phyloP scores from a whole-genome alignment of 2,113 vertebrate species.

The Esox niger region DNA sequence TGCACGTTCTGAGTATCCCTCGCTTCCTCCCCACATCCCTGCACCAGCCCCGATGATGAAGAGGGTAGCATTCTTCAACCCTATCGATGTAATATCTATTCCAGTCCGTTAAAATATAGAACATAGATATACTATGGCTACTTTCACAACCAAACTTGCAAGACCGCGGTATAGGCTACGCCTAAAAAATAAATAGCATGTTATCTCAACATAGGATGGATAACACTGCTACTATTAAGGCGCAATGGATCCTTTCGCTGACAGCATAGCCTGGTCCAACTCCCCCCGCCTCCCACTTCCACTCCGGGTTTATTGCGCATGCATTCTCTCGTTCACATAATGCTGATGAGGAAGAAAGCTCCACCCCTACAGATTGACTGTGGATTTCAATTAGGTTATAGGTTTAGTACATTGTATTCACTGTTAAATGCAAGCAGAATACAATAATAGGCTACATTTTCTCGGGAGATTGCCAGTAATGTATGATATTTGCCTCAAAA shows the following conservation, averaged over 20 bases:
- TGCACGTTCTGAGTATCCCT: constrained; percentile 59
- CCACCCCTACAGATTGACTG: not conserved
- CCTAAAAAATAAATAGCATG: too few relatives aligned
- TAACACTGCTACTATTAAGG: constrained; percentile 31
- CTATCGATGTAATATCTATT: not conserved
- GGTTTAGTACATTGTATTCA: not conserved
- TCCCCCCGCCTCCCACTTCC: constrained; percentile 13
- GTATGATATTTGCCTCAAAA: too few relatives aligned
- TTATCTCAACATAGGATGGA: constrained; percentile 35
- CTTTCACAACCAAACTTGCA: not conserved
- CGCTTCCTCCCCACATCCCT: constrained; percentile 53
- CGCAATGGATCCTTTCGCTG: constrained; percentile 11
- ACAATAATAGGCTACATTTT: too few relatives aligned
- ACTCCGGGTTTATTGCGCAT: constrained; percentile 1
- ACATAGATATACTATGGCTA: not conserved
- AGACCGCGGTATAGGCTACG: too few relatives aligned
- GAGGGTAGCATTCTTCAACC: constrained; percentile 50
- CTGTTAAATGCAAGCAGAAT: not conserved
- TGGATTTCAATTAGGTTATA: not conserved
- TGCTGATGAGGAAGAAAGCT: not conserved
- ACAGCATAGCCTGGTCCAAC: constrained; percentile 45
- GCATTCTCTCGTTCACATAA: not conserved
- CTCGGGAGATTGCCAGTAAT: too few relatives aligned
- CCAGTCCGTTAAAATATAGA: not conserved
- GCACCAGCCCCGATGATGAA: constrained; percentile 53